Evolutionary conservation across 2,113 vertebrate species (phyloP).

Genomic region (Lynx canadensis): DNA sequence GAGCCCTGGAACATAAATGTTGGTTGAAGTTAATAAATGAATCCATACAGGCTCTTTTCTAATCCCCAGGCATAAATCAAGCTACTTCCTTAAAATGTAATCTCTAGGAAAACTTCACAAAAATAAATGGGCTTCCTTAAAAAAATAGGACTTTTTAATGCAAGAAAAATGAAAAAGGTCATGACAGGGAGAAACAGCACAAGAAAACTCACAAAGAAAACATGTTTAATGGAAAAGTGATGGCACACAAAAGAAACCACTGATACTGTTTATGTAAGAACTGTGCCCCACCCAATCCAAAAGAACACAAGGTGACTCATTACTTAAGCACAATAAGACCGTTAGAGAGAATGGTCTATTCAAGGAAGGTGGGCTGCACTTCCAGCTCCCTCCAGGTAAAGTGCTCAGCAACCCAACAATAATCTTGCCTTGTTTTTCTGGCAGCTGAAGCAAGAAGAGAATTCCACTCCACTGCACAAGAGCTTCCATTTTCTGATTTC

Average conservation of each 20-base stretch:
- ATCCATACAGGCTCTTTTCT: neutral
- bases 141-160: neutral
- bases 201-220: constrained; percentile 8
- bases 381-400: neutral
- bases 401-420: neutral
- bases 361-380: neutral
- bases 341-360: neutral
- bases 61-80: neutral
- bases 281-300: neutral
- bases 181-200: neutral
- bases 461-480: accelerated
- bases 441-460: neutral
- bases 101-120: neutral
- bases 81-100: neutral
- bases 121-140: neutral
- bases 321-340: neutral
- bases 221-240: neutral
- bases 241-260: neutral
- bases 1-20: neutral
- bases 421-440: neutral
- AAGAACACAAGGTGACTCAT: neutral
- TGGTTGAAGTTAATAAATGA: neutral
- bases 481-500: neutral
- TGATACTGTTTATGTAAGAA: neutral
- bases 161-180: neutral